Evolutionary conservation across 2,113 vertebrate genomes (phyloP).

Genomic region (Ramphastos sulfuratus): DNA sequence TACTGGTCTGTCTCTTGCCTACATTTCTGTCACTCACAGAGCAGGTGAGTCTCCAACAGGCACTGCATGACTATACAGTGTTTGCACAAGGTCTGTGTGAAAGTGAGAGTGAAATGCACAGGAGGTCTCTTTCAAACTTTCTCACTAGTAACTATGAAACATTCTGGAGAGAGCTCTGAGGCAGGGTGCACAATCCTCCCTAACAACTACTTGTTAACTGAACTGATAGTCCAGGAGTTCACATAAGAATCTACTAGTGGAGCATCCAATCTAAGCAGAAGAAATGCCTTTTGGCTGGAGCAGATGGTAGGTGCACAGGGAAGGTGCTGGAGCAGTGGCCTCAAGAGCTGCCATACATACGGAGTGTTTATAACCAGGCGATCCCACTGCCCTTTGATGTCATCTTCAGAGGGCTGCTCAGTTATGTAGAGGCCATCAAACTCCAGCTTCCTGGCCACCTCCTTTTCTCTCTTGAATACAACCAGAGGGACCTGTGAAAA

Average conservation of each 20-base stretch:
- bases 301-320: neutral
- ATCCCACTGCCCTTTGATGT: conserved; percentile 99
- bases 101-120: neutral
- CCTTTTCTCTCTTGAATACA: conserved; percentile 97
- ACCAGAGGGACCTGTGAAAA: conserved; percentile 90
- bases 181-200: neutral
- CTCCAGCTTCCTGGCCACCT: conserved; percentile 95
- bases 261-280: neutral
- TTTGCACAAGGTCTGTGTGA: neutral
- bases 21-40: neutral
- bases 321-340: neutral
- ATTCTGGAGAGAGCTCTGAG: neutral
- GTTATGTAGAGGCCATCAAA: conserved; percentile 98
- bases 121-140: neutral
- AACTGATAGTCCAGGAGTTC: neutral
- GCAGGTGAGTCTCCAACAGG: neutral
- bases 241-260: neutral
- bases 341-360: conserved; percentile 76
- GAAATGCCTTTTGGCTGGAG: neutral
- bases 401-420: conserved; percentile 95
- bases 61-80: neutral
- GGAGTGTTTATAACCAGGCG: conserved; percentile 95
- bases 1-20: neutral
- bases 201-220: neutral
- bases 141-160: neutral